Evolutionary conservation across 2,797 vertebrate genomes (phyloP), one percentile per base, ranked within the genome.

Genomic region (Trichosurus vulpecula): DNA sequence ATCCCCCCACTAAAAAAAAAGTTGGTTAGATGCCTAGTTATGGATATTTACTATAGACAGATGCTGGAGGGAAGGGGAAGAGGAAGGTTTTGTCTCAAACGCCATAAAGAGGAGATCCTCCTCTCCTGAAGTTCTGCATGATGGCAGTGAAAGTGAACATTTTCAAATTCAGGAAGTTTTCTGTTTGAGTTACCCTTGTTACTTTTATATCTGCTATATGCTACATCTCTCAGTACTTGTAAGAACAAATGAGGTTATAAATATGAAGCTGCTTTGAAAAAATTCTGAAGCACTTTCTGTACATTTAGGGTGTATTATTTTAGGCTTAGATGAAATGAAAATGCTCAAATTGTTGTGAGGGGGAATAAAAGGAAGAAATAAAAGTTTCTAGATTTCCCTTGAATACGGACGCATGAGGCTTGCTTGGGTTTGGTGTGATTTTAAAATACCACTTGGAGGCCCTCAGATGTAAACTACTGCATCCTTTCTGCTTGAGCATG

Each of bases 401-500:
- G 94, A 25, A 94, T 92, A 97, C 92, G 54, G 87, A 94, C 35
- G 27, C 92, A 2, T n/a, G 4, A 31, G 14, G 35, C 94, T 95
- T 95, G 91, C 93, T 95, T 96, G n/a, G 19, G 19, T 97, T 90
- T 27, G 93, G 92, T 95, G 96, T 95, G 54, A 92, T 52, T 95
- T 41, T 81, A 30, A 29, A 12, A 31, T 58, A 58, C 2, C 57
- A 51, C 57, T 94, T 61, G 81, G 9, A 94, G 52, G 91, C 87
- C 30, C 25, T 96, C 90, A 94, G 47, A 92, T 95, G 96, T 91
- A 96, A 95, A 31, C 52, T 35, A 22, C 29, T 92, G 13, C 31
- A 51, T 52, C 94, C 54, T 97, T 95, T 97, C 87, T 95, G 93
- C 97, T 94, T 95, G 61, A 54, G 91, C 56, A 90, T 94, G 54